Base-by-base conservation (phyloP, 2,888 invertebrate species). In the Cantharis lateralis region DNA sequence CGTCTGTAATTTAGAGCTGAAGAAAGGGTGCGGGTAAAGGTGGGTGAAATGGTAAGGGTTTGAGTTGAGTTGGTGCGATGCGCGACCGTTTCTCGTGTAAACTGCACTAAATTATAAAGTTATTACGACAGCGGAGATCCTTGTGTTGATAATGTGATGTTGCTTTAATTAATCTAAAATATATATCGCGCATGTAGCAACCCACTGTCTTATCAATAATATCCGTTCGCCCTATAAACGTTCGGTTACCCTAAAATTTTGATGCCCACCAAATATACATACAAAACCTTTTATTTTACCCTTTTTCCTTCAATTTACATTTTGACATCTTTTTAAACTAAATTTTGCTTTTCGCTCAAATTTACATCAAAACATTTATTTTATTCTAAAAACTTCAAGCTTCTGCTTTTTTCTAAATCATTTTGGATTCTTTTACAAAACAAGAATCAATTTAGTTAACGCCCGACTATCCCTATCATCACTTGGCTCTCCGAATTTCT, bases 91-190 rank as follows among this genome's bases (percentile, higher is more conserved):
- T 81, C 83, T 84, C 83, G 81, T 84, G 84, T 83, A 86, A 88
- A 88, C 87, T 87, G 86, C 87, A 88, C 88, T 89, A 89, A 89
- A 89, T 89, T 88, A 88, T 88, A 89, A 89, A 89, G 89, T 89
- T 89, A 89, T 89, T 89, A 88, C 88, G 88, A 88, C 88, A 88
- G 87, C 85, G 86, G 85, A 89, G 88, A 89, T 89, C 87, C 87
- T 84, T 86, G 86, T 86, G 87, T 85, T 87, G 87, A 89, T 89
- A 88, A 87, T 88, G 88, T 88, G 88, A 89, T 88, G 88, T 88
- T 87, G 88, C 88, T 88, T 88, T 89, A 89, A 89, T 88, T 88
- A 88, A 86, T 88, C 88, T 87, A 85, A 87, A 87, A 88, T 88
- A 88, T 88, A 88, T 88, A 87, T 87, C 86, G 86, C 87, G 86